Evolutionary conservation across 1,140 invertebrate species (phyloP), one percentile per base, ranked within the genome.

Genomic region (Bombus picipes): DNA sequence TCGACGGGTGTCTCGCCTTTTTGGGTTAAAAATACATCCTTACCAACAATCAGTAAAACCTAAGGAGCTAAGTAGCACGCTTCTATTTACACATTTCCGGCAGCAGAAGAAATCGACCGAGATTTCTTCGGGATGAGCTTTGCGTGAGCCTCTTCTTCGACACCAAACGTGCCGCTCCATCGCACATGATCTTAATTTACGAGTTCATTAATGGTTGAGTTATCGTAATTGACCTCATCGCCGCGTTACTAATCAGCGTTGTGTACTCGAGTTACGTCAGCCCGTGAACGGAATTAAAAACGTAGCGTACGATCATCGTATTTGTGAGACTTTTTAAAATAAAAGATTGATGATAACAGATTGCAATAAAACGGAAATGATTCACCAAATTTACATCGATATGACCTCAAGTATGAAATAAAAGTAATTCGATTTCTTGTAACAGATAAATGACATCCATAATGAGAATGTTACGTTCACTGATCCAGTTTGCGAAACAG

Each of bases 201-300:
- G 68, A 28, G n/a, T 43, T 85, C 76, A 80, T 85, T 85, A 85
- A 72, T 72, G 66, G 2, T 32, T 41, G 22, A 79, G 83, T 85
- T 85, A 85, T 85, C 83, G 68, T 80, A 39, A 85, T 85, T 85
- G 76, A 85, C 83, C 83, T 80, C 72, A 72, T 80, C 83, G 53
- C n/a, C 41, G 37, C 41, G 25, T 25, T 70, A 43, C 39, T 84
- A 80, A 84, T 80, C 77, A 80, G 22, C 83, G n/a, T 70, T 65
- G 81, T 39, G 68, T 32, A 32, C 32, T 79, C 39, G 47, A 72
- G 43, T 80, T 84, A 79, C 76, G 53, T 62, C 68, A 80, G 25
- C 39, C 2, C 22, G 10, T 47, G n/a, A 53, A 34, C 18, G 22
- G 70, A 65, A 39, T 65, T 53, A 34, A 81, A 43, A 59, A 34